Evolutionary conservation across 2,797 vertebrate genomes (phyloP).

Genomic region (Enteromius treurensis): DNA sequence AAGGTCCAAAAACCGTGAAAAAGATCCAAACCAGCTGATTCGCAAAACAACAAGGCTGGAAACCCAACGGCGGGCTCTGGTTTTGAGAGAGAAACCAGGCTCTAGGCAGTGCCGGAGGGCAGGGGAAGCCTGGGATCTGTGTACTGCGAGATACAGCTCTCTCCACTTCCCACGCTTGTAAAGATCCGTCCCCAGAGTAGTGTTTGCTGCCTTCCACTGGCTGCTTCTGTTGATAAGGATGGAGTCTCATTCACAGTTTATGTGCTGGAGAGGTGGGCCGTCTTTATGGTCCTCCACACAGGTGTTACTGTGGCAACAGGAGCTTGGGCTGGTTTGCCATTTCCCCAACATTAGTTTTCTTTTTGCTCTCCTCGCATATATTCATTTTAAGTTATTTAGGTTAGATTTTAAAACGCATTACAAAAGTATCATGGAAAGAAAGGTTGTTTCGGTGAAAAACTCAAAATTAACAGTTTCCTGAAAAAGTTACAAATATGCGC

Average conservation of each 20-base stretch:
- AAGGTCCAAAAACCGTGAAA: neutral
- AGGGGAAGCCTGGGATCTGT: constrained; percentile 20
- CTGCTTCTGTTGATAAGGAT: constrained; percentile 29
- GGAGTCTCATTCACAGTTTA: constrained; percentile 45
- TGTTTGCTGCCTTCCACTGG: constrained; percentile 21
- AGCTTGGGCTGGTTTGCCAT: constrained; percentile 44
- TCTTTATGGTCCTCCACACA: constrained; percentile 59
- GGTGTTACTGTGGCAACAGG: constrained; percentile 68
- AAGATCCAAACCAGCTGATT: constrained; percentile 5
- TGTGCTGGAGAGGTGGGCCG: constrained; percentile 53
- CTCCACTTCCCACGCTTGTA: constrained; percentile 17
- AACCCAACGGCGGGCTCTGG: neutral
- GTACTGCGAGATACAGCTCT: neutral
- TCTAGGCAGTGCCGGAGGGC: constrained; percentile 32
- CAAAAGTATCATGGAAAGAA: neutral
- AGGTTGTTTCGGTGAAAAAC: neutral
- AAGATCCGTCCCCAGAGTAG: constrained; percentile 18
- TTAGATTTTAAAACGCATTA: neutral
- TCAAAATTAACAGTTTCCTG: neutral
- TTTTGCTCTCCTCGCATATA: neutral
- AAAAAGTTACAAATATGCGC: neutral
- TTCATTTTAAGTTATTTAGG: neutral
- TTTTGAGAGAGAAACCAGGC: constrained; percentile 4
- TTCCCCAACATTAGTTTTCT: constrained; percentile 35
- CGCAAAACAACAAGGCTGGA: neutral